A percentile compares a stretch with the other conserved stretches of the same genome.
Conservation (phyloP, 1,140 invertebrate genomes). For the Drosophila jambulina region DNA sequence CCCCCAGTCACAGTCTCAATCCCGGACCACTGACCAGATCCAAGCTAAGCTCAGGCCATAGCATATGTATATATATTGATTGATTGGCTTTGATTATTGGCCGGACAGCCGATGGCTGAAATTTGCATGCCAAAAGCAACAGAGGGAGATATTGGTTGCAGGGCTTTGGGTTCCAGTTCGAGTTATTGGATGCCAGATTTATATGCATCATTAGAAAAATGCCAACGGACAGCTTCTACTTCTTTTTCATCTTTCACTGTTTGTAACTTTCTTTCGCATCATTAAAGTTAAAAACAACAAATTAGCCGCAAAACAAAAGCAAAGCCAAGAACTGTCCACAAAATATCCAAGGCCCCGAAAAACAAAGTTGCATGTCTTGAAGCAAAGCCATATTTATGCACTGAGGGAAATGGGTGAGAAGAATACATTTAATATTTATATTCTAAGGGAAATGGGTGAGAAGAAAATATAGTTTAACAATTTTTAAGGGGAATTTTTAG, state of each 20-base stretch:
- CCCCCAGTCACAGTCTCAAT: conserved; percentile 3
- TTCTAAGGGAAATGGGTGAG: background rate
- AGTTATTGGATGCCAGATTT: conserved; percentile 35
- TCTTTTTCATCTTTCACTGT: conserved; percentile 3
- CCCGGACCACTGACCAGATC: conserved; percentile 18
- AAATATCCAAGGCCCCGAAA: conserved; percentile 10
- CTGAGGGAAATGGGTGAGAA: background rate
- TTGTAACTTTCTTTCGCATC: conserved; percentile 49
- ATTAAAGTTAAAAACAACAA: conserved; percentile 50
- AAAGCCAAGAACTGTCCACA: conserved; percentile 42
- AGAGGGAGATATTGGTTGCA: conserved; percentile 31
- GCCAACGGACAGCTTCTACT: conserved; percentile 9
- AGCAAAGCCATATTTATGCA: conserved; percentile 15
- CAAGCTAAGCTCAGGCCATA: background rate
- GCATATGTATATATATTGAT: conserved; percentile 43
- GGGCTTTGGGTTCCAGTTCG: conserved; percentile 4
- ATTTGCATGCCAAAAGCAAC: conserved; percentile 46
- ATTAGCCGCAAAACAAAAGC: conserved; percentile 29
- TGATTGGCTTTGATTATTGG: conserved; percentile 52
- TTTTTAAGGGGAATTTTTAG: background rate
- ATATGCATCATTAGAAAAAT: conserved; percentile 56
- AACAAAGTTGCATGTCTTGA: conserved; percentile 47
- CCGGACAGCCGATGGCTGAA: conserved; percentile 38
- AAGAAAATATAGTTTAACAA: background rate
- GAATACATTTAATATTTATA: conserved; percentile 4